phyloP scores from a whole-genome alignment of 2,113 vertebrate genomes.

The Pica pica region DNA sequence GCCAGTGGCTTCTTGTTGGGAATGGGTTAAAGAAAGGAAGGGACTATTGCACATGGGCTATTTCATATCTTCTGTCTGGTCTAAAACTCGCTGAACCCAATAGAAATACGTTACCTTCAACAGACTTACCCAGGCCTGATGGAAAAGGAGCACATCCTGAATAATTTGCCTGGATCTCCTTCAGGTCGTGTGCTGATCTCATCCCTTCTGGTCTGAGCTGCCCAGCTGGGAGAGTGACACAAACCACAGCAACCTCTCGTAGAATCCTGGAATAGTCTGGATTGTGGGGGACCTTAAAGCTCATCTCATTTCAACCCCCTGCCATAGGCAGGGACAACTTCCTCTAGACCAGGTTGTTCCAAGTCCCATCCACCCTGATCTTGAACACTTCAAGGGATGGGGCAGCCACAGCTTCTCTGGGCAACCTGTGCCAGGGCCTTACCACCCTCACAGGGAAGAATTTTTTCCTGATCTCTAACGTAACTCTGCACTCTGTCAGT shows the following conservation, averaged over 20 bases:
- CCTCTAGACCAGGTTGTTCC: background rate
- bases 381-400: background rate
- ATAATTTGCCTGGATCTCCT: background rate
- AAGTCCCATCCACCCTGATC: background rate
- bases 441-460: background rate
- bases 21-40: background rate
- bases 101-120: background rate
- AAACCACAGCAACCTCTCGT: background rate
- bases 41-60: background rate
- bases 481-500: background rate
- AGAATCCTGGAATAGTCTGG: background rate
- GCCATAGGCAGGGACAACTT: background rate
- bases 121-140: background rate
- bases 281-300: background rate
- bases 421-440: background rate
- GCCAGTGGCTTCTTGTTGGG: background rate
- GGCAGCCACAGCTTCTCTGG: background rate
- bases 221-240: fast-evolving
- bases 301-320: background rate
- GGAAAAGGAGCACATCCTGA: background rate
- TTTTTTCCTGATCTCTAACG: background rate
- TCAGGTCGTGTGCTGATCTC: fast-evolving
- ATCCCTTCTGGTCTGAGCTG: background rate
- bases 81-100: background rate
- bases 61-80: background rate